Base-by-base conservation (phyloP, 2,888 invertebrate species). In the Hermaeophaga mercurialis region DNA sequence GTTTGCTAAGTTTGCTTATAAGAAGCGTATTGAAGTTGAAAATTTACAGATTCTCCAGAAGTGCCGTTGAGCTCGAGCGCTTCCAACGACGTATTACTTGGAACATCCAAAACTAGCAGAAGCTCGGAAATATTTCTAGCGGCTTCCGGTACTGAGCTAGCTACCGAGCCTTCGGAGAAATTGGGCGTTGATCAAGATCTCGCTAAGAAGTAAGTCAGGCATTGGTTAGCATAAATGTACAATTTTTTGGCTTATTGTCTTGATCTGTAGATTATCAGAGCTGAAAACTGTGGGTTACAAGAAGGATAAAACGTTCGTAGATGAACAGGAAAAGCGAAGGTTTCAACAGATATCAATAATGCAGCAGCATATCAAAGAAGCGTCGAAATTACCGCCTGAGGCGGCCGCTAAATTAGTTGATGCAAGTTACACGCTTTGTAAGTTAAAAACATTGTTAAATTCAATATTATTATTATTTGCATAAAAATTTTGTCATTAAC, bases 271-370 rank as follows among this genome's bases (percentile, higher is more conserved):
- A 77, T 78, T 90, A 68, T 85, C 88, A 5, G 88, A 92, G 78
- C 77, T 92, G 64, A 90, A 87, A 68, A 84, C 82, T 54, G 85
- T 91, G 61, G 85, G 83, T 62, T 90, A 92, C 75, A 84, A 84
- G 66, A 86, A 86, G 69, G 91, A 91, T 77, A 88, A 91, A 67
- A 81, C 84, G 43, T 77, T 91, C 63, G 83, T 87, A 43, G 87
- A 90, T 59, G 91, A 92, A 66, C 87, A 90, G 70, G 88, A 91
- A 65, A 81, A 85, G 67, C 82, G 91, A 18, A 85, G 89, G 62
- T 75, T 78, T 58, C 83, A 90, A 56, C 90, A 90, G 77, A 83
- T 90, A 83, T 84, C 88, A 24, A 81, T 90, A 61, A 78, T 91
- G 73, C 86, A 88, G 65, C 77, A 81, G 22, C 82, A 81, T 69